These are phyloP conservation scores for Acanthurus leucopareius DNA, from an alignment of 2,797 vertebrate genomes.

Conservation along the genomic window DNA sequence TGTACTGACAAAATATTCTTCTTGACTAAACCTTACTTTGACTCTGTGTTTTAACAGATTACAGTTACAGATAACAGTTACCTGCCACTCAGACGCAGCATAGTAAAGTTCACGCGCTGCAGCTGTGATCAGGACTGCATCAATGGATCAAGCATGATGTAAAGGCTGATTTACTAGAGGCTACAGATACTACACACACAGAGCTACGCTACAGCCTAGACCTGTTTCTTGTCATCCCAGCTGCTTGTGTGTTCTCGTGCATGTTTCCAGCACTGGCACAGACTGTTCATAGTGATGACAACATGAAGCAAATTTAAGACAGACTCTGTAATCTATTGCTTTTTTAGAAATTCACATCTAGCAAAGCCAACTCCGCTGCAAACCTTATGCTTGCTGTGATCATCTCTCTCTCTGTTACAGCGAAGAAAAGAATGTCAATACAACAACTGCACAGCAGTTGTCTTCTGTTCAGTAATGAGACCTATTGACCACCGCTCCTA, in stretches of 20 bases:
- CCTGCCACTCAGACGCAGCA: neutral
- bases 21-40: constrained; percentile 16
- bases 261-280: too few relatives aligned
- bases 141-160: neutral
- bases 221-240: too few relatives aligned
- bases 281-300: too few relatives aligned
- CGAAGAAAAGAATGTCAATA: too few relatives aligned
- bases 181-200: neutral
- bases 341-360: too few relatives aligned
- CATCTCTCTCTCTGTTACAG: too few relatives aligned
- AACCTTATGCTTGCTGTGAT: too few relatives aligned
- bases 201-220: neutral
- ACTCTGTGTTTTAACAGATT: constrained; percentile 3
- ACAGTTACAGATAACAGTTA: neutral
- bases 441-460: too few relatives aligned
- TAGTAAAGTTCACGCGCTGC: neutral
- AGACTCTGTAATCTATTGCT: too few relatives aligned
- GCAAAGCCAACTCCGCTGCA: too few relatives aligned
- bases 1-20: constrained; percentile 18
- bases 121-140: neutral
- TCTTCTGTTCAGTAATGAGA: neutral
- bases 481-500: neutral
- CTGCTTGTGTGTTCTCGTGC: too few relatives aligned
- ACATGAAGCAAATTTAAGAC: too few relatives aligned
- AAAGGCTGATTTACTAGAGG: neutral